Evolutionary conservation across 1,140 invertebrate species (phyloP), one percentile per base, ranked within the genome.

Genomic region (Pseudomyrmex flavicornis): DNA sequence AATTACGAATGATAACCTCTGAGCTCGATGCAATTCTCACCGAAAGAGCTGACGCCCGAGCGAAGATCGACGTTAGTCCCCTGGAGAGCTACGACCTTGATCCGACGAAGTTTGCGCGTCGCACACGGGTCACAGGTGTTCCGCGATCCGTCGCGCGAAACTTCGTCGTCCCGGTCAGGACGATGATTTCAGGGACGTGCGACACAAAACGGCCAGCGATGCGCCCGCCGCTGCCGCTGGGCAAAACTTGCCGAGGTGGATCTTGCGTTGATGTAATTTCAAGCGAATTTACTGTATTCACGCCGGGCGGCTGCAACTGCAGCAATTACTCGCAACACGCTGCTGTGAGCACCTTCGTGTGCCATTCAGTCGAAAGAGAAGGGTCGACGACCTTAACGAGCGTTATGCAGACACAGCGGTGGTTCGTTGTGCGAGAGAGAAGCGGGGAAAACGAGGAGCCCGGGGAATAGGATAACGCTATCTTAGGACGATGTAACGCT

Each of bases 241-340:
- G 22, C 65, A 26, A 80, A 69, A 80, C 66, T 70, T 80, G 76
- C 54, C 76, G 52, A 72, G n/a, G 44, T 70, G 76, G 66, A 80
- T 80, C 76, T 72, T 66, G 54, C 66, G 54, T 80, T 80, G 66
- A 80, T 72, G 56, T 61, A 80, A 80, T 80, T 80, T 80, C 76
- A 72, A 72, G 76, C 76, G 76, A 80, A 54, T 80, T 80, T 80
- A 80, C 76, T 59, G 76, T 59, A 72, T 80, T 80, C 76, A 80
- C 76, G 66, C 66, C 76, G 54, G 76, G 76, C 15, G 12, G 76
- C 13, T 80, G 66, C 66, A 80, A 80, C 66, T 80, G 76, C 66
- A 69, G 76, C 76, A 72, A 80, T 80, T 80, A 80, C 76, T 80
- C 66, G 65, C 63, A 79, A 79, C 75, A 79, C 52, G 65, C 54